Evolutionary conservation across 2,797 vertebrate species (phyloP), one percentile per base, ranked within the genome.

Genomic region (Neopelma chrysocephalum): DNA sequence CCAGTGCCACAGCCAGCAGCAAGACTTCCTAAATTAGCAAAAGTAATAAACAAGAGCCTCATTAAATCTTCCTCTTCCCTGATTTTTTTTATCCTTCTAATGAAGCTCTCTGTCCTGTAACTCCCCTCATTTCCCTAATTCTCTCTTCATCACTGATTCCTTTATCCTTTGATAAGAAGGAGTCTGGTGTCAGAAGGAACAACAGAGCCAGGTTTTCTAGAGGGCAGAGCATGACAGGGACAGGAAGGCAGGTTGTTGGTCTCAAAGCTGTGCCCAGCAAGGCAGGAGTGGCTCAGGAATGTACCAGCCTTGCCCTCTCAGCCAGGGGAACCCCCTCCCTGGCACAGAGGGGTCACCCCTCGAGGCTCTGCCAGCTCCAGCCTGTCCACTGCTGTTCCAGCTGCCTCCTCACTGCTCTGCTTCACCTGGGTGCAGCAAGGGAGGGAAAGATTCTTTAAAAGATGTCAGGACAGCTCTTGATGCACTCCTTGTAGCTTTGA

Each of bases 41-140:
- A 96, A 95, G 92, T 77, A 92, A 96, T 92, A 96, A 97, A 95
- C 94, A 96, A 72, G 54, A 95, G 64, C 81, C 68, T 96, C 90
- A 95, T 97, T 97, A 94, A 90, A 89, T 85, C 66, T 87, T 73
- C 32, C 42, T 86, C 73, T 94, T 93, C 47, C 82, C 53, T 53
- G 26, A 15, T 16, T 4, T 83, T 94, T 91, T 95, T 87, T 34
- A 64, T 69, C 56, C 60, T 18, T 64, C 60, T 95, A 96, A 93
- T 91, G 92, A 94, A 93, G 66, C 71, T 68, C 70, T 84, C 89
- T 91, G 71, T 93, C 78, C 94, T 85, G 65, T 85, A 85, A 82
- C 68, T 94, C 81, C 32, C 60, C 53, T 92, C 64, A 89, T 92
- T 94, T 96, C 57, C 62, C 81, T 97, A 90, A 90, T 96, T 92